Percentiles rank a stretch among this genome's conserved stretches.
Evolutionary conservation across 2,888 invertebrate genomes (phyloP).

Genomic region (Nemurella pictetii): DNA sequence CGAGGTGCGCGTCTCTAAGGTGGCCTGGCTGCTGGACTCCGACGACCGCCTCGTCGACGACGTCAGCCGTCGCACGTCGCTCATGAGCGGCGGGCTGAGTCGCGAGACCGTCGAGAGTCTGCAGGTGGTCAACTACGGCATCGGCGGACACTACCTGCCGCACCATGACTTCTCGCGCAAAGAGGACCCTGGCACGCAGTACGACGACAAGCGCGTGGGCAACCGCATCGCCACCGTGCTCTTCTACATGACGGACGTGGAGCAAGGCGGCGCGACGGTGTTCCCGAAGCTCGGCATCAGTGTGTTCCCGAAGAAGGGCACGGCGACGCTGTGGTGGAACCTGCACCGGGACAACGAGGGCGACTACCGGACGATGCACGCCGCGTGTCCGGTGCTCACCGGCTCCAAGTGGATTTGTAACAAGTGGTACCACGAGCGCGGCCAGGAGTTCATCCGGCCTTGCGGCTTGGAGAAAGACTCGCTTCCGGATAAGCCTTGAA

Average conservation of each 20-base stretch:
- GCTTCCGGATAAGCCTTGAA: neutral
- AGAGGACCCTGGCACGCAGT: neutral
- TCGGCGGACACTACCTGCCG: slow-evolving; percentile 64
- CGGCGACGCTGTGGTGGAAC: slow-evolving; percentile 64
- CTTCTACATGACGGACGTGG: slow-evolving; percentile 60
- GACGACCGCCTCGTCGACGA: slow-evolving; percentile 54
- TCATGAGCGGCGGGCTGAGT: slow-evolving; percentile 49
- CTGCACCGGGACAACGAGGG: slow-evolving; percentile 59
- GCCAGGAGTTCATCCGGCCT: slow-evolving; percentile 49
- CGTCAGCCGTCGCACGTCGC: slow-evolving; percentile 53
- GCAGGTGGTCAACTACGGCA: slow-evolving; percentile 64
- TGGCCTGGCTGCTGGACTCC: slow-evolving; percentile 55
- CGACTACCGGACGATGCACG: slow-evolving; percentile 60
- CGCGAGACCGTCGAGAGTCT: slow-evolving; percentile 62
- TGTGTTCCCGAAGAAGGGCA: slow-evolving; percentile 59
- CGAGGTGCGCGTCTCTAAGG: neutral
- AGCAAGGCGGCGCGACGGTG: slow-evolving; percentile 63
- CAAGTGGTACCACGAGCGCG: slow-evolving; percentile 19
- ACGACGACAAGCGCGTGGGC: neutral
- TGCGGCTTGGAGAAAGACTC: neutral
- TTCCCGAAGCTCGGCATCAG: slow-evolving; percentile 59
- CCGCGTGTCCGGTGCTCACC: slow-evolving; percentile 61
- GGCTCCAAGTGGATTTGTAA: slow-evolving; percentile 60
- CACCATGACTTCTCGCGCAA: slow-evolving; percentile 53
- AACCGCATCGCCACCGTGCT: slow-evolving; percentile 43